phyloP scores from a whole-genome alignment of 2,888 invertebrate genomes.

The Teinopalpus imperialis region DNA sequence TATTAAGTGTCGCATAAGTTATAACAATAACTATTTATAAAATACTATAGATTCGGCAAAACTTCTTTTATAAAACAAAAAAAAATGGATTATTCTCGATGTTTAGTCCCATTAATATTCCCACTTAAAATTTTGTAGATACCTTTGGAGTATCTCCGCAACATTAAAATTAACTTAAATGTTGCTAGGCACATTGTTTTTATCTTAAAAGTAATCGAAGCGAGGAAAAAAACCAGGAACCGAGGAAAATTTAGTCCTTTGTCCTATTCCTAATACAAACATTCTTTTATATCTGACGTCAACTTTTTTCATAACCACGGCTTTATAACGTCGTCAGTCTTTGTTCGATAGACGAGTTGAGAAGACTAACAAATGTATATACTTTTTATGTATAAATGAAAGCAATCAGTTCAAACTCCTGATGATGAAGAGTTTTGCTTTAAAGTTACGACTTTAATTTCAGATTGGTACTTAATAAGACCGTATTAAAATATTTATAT shows the following conservation, averaged over 20 bases:
- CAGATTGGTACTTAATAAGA: no score
- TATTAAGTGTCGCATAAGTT: no score
- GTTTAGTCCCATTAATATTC: no score
- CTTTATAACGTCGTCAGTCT: constrained; percentile 23
- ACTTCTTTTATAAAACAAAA: no score
- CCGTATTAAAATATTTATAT: no score
- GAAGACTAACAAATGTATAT: constrained; percentile 6
- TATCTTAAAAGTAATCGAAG: constrained; percentile 13
- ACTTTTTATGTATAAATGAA: constrained; percentile 3
- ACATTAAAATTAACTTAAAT: no score
- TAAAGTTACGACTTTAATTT: no score
- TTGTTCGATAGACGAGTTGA: constrained; percentile 22
- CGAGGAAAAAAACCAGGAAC: constrained; percentile 4
- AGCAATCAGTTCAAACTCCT: constrained; percentile 10
- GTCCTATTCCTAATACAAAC: constrained; percentile 23
- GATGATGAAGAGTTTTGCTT: neutral
- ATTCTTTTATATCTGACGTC: constrained; percentile 19
- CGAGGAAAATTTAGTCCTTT: constrained; percentile 22
- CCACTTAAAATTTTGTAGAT: no score
- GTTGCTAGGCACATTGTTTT: neutral
- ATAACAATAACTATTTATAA: no score
- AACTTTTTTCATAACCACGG: constrained; percentile 26
- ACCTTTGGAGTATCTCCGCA: no score
- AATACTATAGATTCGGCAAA: no score
- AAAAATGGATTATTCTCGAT: no score